These are phyloP conservation scores for Pangasius djambal DNA, from an alignment of 2,797 vertebrate genomes.

Conservation along the genomic window DNA sequence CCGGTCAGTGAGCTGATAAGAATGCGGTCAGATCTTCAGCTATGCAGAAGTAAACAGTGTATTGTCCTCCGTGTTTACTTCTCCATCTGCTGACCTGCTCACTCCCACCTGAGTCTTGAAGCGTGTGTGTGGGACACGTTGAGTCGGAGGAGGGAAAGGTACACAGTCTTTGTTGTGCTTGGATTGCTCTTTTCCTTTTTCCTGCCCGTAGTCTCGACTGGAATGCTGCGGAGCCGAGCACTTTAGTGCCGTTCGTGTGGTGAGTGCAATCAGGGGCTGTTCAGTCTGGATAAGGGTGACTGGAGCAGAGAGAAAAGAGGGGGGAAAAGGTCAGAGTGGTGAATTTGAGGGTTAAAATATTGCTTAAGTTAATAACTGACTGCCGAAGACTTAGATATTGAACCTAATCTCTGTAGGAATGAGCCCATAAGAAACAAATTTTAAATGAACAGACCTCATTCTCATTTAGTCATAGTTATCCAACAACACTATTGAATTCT, in stretches of 20 bases:
- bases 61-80: slow-evolving; percentile 55
- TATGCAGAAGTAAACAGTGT: slow-evolving; percentile 41
- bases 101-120: slow-evolving; percentile 37
- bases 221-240: slow-evolving; percentile 37
- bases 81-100: slow-evolving; percentile 30
- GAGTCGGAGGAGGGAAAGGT: slow-evolving; percentile 17
- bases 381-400: background rate
- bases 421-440: background rate
- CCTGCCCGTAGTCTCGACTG: slow-evolving; percentile 27
- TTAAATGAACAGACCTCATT: background rate
- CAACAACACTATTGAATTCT: background rate
- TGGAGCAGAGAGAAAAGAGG: background rate
- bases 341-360: background rate
- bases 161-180: slow-evolving; percentile 55
- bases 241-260: background rate
- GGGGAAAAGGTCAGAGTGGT: slow-evolving; percentile 4
- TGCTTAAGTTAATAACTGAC: background rate
- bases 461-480: background rate
- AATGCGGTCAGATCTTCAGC: slow-evolving; percentile 45
- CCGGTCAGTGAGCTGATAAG: slow-evolving; percentile 22
- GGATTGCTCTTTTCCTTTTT: slow-evolving; percentile 52
- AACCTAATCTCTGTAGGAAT: background rate
- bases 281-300: slow-evolving; percentile 22
- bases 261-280: slow-evolving; percentile 12
- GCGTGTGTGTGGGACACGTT: background rate